phyloP scores from a whole-genome alignment of 2,113 vertebrate species.

The Paracyprichromis sp. region DNA sequence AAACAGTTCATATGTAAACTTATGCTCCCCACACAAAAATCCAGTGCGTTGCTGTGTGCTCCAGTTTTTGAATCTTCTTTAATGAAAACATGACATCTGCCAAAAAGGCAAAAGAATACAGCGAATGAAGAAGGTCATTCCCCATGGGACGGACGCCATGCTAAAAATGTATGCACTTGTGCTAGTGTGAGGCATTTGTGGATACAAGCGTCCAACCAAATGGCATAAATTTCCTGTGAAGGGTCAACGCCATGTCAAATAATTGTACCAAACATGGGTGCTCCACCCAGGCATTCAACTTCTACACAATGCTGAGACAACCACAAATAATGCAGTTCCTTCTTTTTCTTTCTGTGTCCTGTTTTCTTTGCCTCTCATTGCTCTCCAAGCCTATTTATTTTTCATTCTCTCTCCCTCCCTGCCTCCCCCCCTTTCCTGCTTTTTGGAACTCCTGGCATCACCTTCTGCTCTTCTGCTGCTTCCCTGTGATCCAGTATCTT shows the following conservation, averaged over 20 bases:
- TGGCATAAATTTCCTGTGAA: slow-evolving; percentile 33
- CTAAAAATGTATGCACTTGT: slow-evolving; percentile 32
- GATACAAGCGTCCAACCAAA: slow-evolving; percentile 28
- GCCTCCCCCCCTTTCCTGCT: neutral
- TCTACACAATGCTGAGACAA: slow-evolving; percentile 43
- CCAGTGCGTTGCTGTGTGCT: neutral
- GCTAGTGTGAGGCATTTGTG: neutral
- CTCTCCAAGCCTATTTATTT: slow-evolving; percentile 2
- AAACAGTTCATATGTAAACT: slow-evolving; percentile 26
- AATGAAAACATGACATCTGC: slow-evolving; percentile 19
- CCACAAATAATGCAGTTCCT: slow-evolving; percentile 36
- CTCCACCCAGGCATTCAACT: slow-evolving; percentile 58
- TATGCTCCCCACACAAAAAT: neutral
- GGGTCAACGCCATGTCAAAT: slow-evolving; percentile 38
- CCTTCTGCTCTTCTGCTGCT: neutral
- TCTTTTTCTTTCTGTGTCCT: neutral
- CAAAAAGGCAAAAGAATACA: neutral
- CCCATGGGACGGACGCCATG: neutral
- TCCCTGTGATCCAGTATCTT: neutral
- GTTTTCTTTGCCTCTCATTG: slow-evolving; percentile 11
- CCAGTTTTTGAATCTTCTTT: slow-evolving; percentile 21
- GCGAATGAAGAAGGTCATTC: slow-evolving; percentile 13
- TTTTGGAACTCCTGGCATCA: neutral
- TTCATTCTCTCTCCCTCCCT: neutral
- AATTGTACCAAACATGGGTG: slow-evolving; percentile 35